Conservation (phyloP, 1,140 invertebrate species). For the Zeugodacus cucurbitae region DNA sequence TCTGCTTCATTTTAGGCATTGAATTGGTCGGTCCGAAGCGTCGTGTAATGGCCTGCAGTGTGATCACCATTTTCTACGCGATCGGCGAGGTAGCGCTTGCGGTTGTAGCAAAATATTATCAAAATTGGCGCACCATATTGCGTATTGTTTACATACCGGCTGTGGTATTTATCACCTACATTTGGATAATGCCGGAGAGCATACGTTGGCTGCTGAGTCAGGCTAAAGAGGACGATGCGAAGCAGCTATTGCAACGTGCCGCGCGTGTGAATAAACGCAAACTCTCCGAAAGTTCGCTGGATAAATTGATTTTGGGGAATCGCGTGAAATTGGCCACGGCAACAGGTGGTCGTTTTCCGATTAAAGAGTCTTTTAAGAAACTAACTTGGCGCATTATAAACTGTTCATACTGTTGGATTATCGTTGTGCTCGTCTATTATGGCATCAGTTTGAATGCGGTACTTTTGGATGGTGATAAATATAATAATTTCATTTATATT, state of each 20-base stretch:
- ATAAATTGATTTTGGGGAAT: constrained; percentile 64
- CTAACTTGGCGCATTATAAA: constrained; percentile 72
- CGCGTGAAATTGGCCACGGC: constrained; percentile 62
- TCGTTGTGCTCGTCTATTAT: constrained; percentile 81
- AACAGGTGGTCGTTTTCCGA: constrained; percentile 61
- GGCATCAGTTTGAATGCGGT: constrained; percentile 84
- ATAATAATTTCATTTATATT: constrained; percentile 78
- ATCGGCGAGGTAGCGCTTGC: constrained; percentile 77
- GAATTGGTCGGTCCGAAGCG: constrained; percentile 81
- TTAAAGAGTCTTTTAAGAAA: constrained; percentile 69
- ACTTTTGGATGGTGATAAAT: constrained; percentile 77
- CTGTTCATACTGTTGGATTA: constrained; percentile 77
- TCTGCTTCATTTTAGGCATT: constrained; percentile 74
- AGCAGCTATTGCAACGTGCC: constrained; percentile 71
- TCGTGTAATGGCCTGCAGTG: constrained; percentile 78
- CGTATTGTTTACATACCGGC: constrained; percentile 75
- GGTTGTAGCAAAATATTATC: constrained; percentile 74
- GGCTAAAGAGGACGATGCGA: constrained; percentile 73
- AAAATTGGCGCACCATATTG: constrained; percentile 77
- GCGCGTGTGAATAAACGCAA: constrained; percentile 76
- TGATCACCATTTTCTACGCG: constrained; percentile 78
- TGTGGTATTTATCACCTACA: constrained; percentile 72
- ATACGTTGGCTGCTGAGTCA: constrained; percentile 81
- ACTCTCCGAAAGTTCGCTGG: constrained; percentile 69
- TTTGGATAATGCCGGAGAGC: constrained; percentile 73